Percentiles rank a stretch among this genome's conserved stretches.
These are phyloP conservation scores for Microctenopoma steveboyesi DNA, from an alignment of 2,797 vertebrate genomes.

Conservation along the genomic window DNA sequence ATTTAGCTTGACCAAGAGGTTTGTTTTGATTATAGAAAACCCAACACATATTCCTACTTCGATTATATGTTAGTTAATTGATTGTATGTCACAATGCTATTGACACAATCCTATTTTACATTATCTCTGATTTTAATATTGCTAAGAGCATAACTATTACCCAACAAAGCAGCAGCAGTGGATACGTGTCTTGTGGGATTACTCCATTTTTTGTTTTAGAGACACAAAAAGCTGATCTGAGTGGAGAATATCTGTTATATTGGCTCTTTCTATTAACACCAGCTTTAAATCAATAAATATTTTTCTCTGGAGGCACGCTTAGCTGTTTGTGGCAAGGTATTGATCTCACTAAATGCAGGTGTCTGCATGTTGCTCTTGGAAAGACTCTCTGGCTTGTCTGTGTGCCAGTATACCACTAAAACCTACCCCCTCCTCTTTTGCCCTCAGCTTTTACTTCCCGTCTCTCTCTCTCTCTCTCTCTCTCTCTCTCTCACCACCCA, in stretches of 20 bases:
- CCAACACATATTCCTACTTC: not conserved
- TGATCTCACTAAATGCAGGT: conserved; percentile 79
- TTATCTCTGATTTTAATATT: not conserved
- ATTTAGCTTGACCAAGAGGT: not conserved
- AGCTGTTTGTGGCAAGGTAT: conserved; percentile 75
- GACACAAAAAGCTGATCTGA: conserved; percentile 34
- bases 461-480: conserved; percentile 45
- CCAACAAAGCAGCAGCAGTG: conserved; percentile 25
- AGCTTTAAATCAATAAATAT: conserved; percentile 72
- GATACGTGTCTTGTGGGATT: conserved; percentile 28
- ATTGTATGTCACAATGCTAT: not conserved
- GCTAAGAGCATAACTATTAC: conserved; percentile 12
- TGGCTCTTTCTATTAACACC: conserved; percentile 70
- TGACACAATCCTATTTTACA: not conserved
- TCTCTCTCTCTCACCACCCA: conserved; percentile 43
- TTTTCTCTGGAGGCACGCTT: conserved; percentile 61
- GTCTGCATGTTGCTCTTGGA: conserved; percentile 69
- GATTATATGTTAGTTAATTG: not conserved
- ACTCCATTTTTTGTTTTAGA: conserved; percentile 24
- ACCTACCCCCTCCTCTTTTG: conserved; percentile 19
- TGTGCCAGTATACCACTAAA: conserved; percentile 52
- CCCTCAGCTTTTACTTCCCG: conserved; percentile 39
- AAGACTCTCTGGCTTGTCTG: conserved; percentile 60
- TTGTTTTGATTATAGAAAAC: not conserved
- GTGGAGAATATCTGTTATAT: conserved; percentile 54